These are phyloP conservation scores for Andrena minutula DNA, from an alignment of 2,888 invertebrate genomes.

Conservation along the genomic window DNA sequence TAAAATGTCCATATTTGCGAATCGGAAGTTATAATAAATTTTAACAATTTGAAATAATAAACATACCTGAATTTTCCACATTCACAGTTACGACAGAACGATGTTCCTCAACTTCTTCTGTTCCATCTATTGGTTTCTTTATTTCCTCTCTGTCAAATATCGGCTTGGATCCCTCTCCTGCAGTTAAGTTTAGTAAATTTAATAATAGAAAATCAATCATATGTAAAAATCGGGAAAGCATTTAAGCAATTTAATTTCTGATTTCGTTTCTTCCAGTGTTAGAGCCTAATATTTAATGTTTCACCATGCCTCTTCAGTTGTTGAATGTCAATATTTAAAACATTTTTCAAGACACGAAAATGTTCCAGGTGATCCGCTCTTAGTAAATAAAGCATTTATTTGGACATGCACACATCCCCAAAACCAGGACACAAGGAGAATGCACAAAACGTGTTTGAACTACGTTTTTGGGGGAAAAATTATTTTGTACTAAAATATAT, in stretches of 20 bases:
- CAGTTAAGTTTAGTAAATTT: conserved; percentile 13
- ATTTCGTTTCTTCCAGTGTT: not conserved
- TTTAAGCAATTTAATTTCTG: conserved; percentile 12
- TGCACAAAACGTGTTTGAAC: conserved; percentile 31
- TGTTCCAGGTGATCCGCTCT: conserved; percentile 1
- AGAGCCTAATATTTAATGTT: too few species aligned
- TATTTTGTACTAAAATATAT: too few species aligned
- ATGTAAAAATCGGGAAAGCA: not conserved
- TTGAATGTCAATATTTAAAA: not conserved
- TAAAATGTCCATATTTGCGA: too few species aligned
- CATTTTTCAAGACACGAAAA: too few species aligned
- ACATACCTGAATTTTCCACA: too few species aligned
- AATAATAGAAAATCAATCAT: conserved; percentile 8
- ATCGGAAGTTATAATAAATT: too few species aligned
- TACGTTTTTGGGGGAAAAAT: not conserved
- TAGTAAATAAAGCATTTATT: conserved; percentile 9
- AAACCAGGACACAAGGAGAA: conserved; percentile 15
- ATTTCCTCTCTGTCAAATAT: conserved; percentile 66
- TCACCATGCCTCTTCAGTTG: not conserved
- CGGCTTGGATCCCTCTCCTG: conserved; percentile 76
- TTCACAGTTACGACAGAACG: conserved; percentile 61
- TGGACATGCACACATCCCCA: conserved; percentile 29
- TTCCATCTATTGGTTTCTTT: conserved; percentile 38
- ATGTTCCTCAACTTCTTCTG: conserved; percentile 66
- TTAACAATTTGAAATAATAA: too few species aligned